These are phyloP conservation scores for Lathamus discolor DNA, from an alignment of 2,113 vertebrate species.

Conservation along the genomic window DNA sequence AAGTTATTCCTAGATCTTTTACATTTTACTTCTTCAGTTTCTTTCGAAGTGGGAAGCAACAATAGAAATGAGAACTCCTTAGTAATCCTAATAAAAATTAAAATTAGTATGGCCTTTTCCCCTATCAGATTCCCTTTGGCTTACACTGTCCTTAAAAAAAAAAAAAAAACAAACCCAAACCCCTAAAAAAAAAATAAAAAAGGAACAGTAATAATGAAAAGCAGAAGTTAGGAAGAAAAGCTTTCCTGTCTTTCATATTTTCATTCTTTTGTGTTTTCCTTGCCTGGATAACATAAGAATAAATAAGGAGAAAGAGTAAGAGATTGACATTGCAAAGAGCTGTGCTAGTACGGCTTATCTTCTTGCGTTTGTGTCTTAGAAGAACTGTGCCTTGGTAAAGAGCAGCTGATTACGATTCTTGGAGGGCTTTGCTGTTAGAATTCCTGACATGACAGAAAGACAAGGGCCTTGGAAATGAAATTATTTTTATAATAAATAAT, in stretches of 20 bases:
- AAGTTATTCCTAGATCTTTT: not conserved
- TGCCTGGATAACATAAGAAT: not conserved
- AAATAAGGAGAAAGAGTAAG: not conserved
- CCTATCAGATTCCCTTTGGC: not conserved
- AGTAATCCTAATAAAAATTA: not conserved
- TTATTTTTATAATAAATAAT: not conserved
- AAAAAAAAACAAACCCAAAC: too few species aligned
- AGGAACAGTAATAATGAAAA: not conserved
- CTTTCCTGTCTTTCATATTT: not conserved
- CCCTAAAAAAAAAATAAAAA: not conserved
- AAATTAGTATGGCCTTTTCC: not conserved
- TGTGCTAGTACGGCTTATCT: not conserved
- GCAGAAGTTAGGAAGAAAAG: not conserved
- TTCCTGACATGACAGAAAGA: not conserved
- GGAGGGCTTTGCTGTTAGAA: not conserved
- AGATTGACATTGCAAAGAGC: not conserved
- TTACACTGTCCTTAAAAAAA: not conserved
- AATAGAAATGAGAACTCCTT: not conserved
- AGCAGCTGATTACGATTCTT: not conserved
- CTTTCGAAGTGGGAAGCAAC: not conserved
- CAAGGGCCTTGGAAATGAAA: not conserved
- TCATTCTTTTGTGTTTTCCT: not conserved
- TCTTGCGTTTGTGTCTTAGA: not conserved
- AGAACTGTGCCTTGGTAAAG: not conserved
- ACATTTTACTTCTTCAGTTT: not conserved